Conservation (phyloP, 2,113 vertebrate species). For the Nicator chloris region DNA sequence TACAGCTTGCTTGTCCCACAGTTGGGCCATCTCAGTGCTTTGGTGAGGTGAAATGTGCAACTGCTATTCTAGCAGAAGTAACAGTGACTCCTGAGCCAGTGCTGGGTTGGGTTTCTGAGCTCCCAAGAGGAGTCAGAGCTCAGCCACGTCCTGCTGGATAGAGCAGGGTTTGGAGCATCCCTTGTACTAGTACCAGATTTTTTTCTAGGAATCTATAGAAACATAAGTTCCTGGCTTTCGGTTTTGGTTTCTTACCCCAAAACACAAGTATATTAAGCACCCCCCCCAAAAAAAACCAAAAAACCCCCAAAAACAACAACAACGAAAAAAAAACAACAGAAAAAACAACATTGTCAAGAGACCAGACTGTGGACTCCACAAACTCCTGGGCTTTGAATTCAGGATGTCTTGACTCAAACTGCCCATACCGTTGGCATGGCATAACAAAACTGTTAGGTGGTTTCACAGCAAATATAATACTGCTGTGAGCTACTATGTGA, state of each 20-base stretch:
- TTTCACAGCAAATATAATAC: neutral
- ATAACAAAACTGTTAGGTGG: neutral
- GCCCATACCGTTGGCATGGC: neutral
- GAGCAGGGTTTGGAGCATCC: neutral
- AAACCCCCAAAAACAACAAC: no score
- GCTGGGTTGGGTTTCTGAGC: neutral
- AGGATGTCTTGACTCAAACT: neutral
- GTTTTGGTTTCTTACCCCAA: neutral
- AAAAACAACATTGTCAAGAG: neutral
- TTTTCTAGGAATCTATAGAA: neutral
- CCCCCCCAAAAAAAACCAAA: no score
- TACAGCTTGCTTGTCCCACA: neutral
- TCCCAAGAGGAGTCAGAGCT: neutral
- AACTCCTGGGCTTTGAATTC: neutral
- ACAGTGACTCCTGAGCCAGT: fast-evolving
- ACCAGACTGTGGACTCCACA: fast-evolving
- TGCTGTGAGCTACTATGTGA: neutral
- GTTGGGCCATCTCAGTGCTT: neutral
- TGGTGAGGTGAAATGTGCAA: neutral
- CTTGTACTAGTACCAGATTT: fast-evolving
- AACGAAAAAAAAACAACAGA: no score
- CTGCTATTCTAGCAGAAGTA: neutral
- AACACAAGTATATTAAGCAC: neutral
- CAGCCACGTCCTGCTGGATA: fast-evolving
- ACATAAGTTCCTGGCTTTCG: neutral